Evolutionary conservation across 2,888 invertebrate species (phyloP).

Genomic region (Pristionchus exspectatus): DNA sequence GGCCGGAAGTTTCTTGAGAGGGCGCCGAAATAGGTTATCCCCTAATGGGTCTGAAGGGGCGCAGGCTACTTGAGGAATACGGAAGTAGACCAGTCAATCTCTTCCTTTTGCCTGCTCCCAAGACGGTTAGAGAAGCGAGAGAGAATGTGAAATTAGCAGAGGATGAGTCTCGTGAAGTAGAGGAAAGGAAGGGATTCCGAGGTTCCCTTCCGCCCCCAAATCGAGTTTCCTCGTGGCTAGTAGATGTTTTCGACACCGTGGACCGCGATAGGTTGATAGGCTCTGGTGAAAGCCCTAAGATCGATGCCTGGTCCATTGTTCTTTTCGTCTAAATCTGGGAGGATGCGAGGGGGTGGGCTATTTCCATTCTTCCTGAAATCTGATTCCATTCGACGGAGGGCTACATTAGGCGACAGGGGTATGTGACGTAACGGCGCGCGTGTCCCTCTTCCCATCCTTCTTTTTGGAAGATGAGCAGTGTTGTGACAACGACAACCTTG

Average conservation of each 20-base stretch:
- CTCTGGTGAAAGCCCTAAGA: not conserved
- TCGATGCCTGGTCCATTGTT: not conserved
- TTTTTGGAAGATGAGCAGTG: not conserved
- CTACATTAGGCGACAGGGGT: too few species aligned
- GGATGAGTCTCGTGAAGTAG: not conserved
- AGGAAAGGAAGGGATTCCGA: not conserved
- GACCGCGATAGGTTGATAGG: too few species aligned
- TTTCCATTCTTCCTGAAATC: not conserved
- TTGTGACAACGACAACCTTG: not conserved
- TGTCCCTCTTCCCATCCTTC: not conserved
- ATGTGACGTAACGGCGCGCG: not conserved
- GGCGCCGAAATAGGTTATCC: conserved; percentile 10
- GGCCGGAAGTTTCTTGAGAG: not conserved
- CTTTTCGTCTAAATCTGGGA: not conserved
- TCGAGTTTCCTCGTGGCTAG: not conserved
- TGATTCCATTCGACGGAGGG: not conserved
- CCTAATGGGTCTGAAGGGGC: conserved; percentile 26
- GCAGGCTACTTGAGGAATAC: conserved; percentile 24
- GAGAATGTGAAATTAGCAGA: not conserved
- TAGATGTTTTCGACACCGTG: not conserved
- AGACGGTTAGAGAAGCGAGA: not conserved
- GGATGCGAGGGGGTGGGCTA: not conserved
- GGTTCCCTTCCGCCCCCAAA: not conserved
- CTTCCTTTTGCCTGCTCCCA: not conserved
- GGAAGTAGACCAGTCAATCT: not conserved